Conservation (phyloP, 2,888 invertebrate species). For the Carcina quercana region DNA sequence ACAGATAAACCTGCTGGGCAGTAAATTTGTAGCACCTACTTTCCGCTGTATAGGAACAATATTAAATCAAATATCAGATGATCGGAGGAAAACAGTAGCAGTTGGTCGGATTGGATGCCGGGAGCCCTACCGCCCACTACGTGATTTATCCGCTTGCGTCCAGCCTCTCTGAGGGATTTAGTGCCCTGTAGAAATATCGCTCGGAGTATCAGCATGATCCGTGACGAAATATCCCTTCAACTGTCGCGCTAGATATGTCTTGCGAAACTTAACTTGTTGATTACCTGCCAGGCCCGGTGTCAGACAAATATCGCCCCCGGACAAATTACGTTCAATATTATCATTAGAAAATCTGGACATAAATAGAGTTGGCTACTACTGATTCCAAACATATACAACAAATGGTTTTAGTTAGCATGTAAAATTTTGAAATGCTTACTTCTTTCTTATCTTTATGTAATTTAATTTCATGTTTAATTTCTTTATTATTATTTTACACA, state of each 20-base stretch:
- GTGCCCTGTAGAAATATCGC: conserved; percentile 57
- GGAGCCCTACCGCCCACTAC: conserved; percentile 55
- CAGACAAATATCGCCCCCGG: too few species aligned
- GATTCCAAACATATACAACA: too few species aligned
- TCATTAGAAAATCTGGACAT: too few species aligned
- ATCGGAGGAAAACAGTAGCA: conserved; percentile 71
- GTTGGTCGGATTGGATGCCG: conserved; percentile 47
- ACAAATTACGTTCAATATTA: too few species aligned
- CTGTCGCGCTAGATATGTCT: conserved; percentile 25
- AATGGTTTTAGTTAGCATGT: too few species aligned
- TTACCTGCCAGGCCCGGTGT: too few species aligned
- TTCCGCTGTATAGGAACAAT: conserved; percentile 32
- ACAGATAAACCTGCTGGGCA: conserved; percentile 4
- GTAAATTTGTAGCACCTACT: conserved; percentile 7
- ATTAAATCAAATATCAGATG: conserved; percentile 71
- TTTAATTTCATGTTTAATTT: too few species aligned
- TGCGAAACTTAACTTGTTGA: conserved; percentile 11
- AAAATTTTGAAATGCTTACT: too few species aligned
- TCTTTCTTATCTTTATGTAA: too few species aligned
- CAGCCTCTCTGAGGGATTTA: conserved; percentile 17
- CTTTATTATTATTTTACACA: too few species aligned
- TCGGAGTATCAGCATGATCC: conserved; percentile 53
- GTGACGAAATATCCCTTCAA: conserved; percentile 49
- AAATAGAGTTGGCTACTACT: too few species aligned
- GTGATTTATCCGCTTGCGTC: conserved; percentile 59